A percentile compares a stretch with the other conserved stretches of the same genome.
Evolutionary conservation across 2,797 vertebrate species (phyloP).

Genomic region (Danio albolineatus): DNA sequence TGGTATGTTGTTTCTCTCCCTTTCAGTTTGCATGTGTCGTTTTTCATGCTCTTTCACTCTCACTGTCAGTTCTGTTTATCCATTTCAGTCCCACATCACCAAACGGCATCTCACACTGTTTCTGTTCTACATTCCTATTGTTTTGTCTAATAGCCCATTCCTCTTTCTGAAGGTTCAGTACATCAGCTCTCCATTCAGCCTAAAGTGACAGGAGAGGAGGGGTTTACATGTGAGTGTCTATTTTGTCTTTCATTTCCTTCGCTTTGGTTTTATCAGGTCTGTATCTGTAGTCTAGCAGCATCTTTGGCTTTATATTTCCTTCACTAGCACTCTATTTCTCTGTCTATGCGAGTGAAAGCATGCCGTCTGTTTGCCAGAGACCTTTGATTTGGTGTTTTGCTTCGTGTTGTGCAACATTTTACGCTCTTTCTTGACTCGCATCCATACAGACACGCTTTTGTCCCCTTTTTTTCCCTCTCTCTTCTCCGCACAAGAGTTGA

Average conservation of each 20-base stretch:
- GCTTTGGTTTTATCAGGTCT: slow-evolving; percentile 14
- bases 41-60: neutral
- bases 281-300: slow-evolving; percentile 12
- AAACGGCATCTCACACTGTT: slow-evolving; percentile 3
- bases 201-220: slow-evolving; percentile 23
- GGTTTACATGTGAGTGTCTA: slow-evolving; percentile 31
- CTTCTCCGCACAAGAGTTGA: neutral
- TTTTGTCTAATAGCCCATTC: slow-evolving; percentile 30
- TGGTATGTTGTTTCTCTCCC: neutral
- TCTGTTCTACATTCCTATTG: slow-evolving; percentile 14
- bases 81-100: neutral
- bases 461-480: neutral
- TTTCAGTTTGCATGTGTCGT: neutral
- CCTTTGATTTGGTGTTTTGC: slow-evolving; percentile 23
- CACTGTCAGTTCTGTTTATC: neutral
- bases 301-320: neutral
- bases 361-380: slow-evolving; percentile 17
- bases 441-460: neutral
- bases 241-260: slow-evolving; percentile 19
- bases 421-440: neutral
- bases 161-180: slow-evolving; percentile 45
- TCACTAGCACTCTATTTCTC: neutral
- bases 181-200: slow-evolving; percentile 33
- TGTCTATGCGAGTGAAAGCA: slow-evolving; percentile 2
- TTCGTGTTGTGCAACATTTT: slow-evolving; percentile 21